phyloP scores from a whole-genome alignment of 2,797 vertebrate genomes.

The Pseudomugil tenellus region DNA sequence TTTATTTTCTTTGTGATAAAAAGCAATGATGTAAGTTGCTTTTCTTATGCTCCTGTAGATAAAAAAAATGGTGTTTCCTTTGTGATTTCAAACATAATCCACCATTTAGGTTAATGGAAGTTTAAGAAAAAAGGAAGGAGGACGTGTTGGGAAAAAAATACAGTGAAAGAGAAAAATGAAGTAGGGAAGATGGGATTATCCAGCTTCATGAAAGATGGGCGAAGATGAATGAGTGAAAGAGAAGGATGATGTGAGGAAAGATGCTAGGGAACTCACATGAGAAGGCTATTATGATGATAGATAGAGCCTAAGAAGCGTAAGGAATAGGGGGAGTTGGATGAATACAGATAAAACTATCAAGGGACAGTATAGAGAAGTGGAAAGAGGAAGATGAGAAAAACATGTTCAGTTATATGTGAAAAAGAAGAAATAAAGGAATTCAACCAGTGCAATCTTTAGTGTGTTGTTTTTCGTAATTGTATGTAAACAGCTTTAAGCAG shows the following conservation, averaged over 20 bases:
- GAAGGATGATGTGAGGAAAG: conserved; percentile 50
- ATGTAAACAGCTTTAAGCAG: neutral
- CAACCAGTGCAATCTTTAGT: neutral
- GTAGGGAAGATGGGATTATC: conserved; percentile 53
- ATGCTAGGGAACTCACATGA: conserved; percentile 54
- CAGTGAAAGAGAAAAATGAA: conserved; percentile 49
- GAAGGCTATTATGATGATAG: conserved; percentile 64
- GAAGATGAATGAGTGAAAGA: conserved; percentile 46
- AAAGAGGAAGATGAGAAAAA: conserved; percentile 5
- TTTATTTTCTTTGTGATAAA: neutral
- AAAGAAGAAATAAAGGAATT: neutral
- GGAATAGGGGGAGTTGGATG: conserved; percentile 30
- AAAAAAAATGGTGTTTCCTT: neutral
- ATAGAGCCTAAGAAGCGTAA: conserved; percentile 49
- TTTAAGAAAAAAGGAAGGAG: conserved; percentile 23
- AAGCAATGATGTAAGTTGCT: no score
- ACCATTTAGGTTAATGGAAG: conserved; percentile 9
- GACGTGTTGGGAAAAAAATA: conserved; percentile 3
- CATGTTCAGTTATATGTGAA: conserved; percentile 11
- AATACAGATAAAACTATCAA: conserved; percentile 49
- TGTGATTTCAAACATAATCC: conserved; percentile 22
- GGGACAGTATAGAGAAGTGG: conserved; percentile 6
- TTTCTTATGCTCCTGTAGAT: neutral
- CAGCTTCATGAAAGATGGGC: conserved; percentile 29
- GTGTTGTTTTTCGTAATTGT: neutral